phyloP scores from a whole-genome alignment of 2,888 invertebrate genomes.

The Noctuana brunneofusca region DNA sequence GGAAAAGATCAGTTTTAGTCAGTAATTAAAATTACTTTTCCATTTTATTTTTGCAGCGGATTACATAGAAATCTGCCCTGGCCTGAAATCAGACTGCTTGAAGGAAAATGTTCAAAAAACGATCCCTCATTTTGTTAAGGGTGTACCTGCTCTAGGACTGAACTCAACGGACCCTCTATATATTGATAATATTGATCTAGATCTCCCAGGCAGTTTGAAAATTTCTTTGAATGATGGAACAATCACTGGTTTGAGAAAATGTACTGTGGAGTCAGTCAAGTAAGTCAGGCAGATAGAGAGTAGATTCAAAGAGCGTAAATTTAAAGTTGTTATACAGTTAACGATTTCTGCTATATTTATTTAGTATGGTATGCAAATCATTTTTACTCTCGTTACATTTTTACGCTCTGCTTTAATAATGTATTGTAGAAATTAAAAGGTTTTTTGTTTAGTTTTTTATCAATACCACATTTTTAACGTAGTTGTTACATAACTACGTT shows the following conservation, averaged over 20 bases:
- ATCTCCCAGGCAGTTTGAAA: constrained; percentile 60
- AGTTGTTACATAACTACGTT: too few relatives aligned
- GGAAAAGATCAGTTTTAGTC: too few relatives aligned
- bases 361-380: too few relatives aligned
- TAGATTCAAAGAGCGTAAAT: too few relatives aligned
- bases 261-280: constrained; percentile 56
- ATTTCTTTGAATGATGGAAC: constrained; percentile 55
- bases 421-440: too few relatives aligned
- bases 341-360: too few relatives aligned
- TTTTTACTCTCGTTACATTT: too few relatives aligned
- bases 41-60: constrained; percentile 46
- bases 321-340: too few relatives aligned
- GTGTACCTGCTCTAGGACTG: constrained; percentile 57
- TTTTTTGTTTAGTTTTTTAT: too few relatives aligned
- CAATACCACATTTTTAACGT: too few relatives aligned
- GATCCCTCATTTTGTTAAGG: constrained; percentile 57
- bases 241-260: constrained; percentile 62
- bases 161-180: constrained; percentile 54
- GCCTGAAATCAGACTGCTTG: constrained; percentile 57
- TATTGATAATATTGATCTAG: constrained; percentile 47
- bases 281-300: too few relatives aligned
- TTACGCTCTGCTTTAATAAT: too few relatives aligned
- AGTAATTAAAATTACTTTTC: not conserved
- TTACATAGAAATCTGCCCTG: constrained; percentile 56
- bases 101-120: constrained; percentile 55